Conservation (phyloP, 2,113 vertebrate species). For the Rhinopithecus roxellana region DNA sequence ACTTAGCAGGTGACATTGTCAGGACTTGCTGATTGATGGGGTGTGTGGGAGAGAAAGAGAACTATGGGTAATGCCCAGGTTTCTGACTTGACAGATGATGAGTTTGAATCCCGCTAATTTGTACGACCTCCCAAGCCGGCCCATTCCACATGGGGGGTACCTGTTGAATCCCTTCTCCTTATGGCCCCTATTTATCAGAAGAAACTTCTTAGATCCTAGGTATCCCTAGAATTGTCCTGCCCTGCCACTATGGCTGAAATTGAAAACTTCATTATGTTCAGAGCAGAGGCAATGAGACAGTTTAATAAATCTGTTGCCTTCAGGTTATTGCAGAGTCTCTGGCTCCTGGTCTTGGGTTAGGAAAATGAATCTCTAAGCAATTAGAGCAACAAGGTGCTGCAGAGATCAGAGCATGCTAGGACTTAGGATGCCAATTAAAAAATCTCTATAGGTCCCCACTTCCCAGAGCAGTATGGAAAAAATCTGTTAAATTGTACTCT, state of each 20-base stretch:
- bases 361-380: slow-evolving; percentile 49
- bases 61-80: too few species aligned
- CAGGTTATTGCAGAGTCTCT: background rate
- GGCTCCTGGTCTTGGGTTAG: slow-evolving; percentile 7
- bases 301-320: slow-evolving; percentile 55
- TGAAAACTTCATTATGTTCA: background rate
- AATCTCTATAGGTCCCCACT: slow-evolving; percentile 33
- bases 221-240: background rate
- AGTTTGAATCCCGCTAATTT: background rate
- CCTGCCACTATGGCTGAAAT: background rate
- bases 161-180: background rate
- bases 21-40: background rate
- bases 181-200: background rate
- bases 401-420: slow-evolving; percentile 16
- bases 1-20: background rate
- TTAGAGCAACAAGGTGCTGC: slow-evolving; percentile 30
- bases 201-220: background rate
- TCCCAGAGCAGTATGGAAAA: background rate
- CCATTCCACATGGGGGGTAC: background rate
- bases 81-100: background rate
- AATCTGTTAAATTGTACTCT: background rate
- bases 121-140: background rate
- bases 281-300: background rate
- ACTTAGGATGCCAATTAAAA: slow-evolving; percentile 40
- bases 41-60: background rate